Evolutionary conservation across 2,888 invertebrate species (phyloP).

Genomic region (Synergus gifuensis): DNA sequence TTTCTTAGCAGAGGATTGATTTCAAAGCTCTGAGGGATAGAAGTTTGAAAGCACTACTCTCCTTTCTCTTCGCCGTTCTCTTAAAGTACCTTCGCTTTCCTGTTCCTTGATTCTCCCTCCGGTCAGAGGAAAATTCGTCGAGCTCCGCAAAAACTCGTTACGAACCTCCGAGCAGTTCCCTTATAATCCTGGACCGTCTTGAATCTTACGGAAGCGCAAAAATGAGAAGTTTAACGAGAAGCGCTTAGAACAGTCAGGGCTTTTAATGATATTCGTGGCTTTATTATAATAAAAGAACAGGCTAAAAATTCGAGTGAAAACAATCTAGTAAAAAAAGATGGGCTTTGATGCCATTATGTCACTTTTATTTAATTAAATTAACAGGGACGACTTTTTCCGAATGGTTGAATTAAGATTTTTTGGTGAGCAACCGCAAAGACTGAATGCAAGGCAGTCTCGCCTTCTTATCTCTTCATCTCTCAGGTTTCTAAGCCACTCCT

Average conservation of each 20-base stretch:
- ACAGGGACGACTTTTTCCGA: conserved; percentile 2
- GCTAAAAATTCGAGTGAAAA: conserved; percentile 25
- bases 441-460: not conserved
- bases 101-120: not conserved
- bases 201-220: conserved; percentile 14
- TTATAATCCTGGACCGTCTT: conserved; percentile 40
- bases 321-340: conserved; percentile 12
- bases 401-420: not conserved
- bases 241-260: conserved; percentile 37
- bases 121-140: conserved; percentile 35
- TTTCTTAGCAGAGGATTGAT: conserved; percentile 31
- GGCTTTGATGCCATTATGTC: not conserved
- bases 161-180: conserved; percentile 36
- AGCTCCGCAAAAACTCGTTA: conserved; percentile 40
- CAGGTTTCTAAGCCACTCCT: conserved; percentile 11
- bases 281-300: conserved; percentile 33
- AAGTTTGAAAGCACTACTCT: conserved; percentile 20
- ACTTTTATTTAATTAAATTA: conserved; percentile 18
- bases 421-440: not conserved
- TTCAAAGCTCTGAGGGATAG: conserved; percentile 24
- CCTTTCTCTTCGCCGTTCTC: conserved; percentile 33
- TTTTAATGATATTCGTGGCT: conserved; percentile 37
- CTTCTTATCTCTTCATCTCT: conserved; percentile 38
- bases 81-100: conserved; percentile 34
- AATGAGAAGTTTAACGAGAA: conserved; percentile 33